Evolutionary conservation across 2,888 invertebrate species (phyloP).

Genomic region (Dicranocentrus wangi): DNA sequence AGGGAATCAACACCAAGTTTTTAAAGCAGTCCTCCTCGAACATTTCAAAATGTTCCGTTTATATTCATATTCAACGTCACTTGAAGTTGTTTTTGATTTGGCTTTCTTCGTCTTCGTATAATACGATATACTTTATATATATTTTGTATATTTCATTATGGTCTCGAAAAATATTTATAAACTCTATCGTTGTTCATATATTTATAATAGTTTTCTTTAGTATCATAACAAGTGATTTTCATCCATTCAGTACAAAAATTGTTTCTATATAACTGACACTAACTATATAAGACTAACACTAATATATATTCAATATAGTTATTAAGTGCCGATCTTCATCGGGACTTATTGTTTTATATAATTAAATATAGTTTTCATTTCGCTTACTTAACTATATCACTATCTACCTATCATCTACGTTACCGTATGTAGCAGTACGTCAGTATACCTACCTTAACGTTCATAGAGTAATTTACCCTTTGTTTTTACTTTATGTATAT

Average conservation of each 20-base stretch:
- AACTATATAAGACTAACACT: conserved; percentile 20
- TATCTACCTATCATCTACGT: background rate
- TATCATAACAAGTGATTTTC: conserved; percentile 32
- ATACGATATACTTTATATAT: conserved; percentile 22
- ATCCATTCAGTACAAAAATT: conserved; percentile 67
- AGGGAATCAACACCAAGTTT: conserved; percentile 52
- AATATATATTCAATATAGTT: conserved; percentile 34
- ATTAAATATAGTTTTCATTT: conserved; percentile 54
- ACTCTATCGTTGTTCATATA: conserved; percentile 60
- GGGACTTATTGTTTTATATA: conserved; percentile 30
- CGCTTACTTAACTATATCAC: conserved; percentile 47
- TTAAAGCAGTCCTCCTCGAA: conserved; percentile 54
- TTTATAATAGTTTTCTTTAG: conserved; percentile 37
- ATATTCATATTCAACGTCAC: conserved; percentile 19
- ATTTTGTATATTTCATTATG: conserved; percentile 36
- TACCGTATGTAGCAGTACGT: conserved; percentile 35
- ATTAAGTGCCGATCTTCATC: too few species aligned
- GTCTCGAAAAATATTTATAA: conserved; percentile 56
- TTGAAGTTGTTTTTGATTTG: conserved; percentile 42
- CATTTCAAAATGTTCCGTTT: conserved; percentile 14
- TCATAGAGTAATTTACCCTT: conserved; percentile 39
- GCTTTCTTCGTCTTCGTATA: conserved; percentile 40
- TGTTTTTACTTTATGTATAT: conserved; percentile 14
- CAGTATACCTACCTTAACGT: conserved; percentile 15
- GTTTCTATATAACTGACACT: conserved; percentile 42